Conservation (phyloP, 2,888 invertebrate species). For the Harpalus rubripes region DNA sequence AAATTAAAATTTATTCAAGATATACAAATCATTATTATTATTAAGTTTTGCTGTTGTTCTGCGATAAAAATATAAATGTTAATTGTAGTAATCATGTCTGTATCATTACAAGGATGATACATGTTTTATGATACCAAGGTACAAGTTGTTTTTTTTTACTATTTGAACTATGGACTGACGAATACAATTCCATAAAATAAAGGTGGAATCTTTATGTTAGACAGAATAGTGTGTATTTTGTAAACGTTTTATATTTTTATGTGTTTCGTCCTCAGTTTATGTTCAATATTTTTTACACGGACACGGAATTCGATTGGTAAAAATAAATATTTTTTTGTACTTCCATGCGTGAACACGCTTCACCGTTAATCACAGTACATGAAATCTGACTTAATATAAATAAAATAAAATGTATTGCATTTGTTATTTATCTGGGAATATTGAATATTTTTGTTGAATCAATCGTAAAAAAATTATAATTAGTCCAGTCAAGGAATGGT, state of each 20-base stretch:
- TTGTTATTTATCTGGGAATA: too few relatives aligned
- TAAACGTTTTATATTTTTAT: slow-evolving; percentile 19
- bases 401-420: not conserved
- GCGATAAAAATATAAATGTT: not conserved
- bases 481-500: too few relatives aligned
- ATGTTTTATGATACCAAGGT: not conserved
- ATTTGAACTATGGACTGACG: slow-evolving; percentile 16
- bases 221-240: slow-evolving; percentile 24
- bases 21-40: not conserved
- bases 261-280: not conserved
- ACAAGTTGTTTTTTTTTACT: not conserved
- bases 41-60: slow-evolving; percentile 10
- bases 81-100: slow-evolving; percentile 16
- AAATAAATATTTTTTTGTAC: not conserved
- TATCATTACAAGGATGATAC: slow-evolving; percentile 23
- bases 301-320: slow-evolving; percentile 8
- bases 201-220: slow-evolving; percentile 44
- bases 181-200: slow-evolving; percentile 17
- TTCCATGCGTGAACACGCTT: not conserved
- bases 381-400: not conserved
- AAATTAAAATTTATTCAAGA: not conserved
- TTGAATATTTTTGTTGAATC: too few relatives aligned
- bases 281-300: slow-evolving; percentile 13
- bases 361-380: too few relatives aligned
- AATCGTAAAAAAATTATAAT: too few relatives aligned